These are phyloP conservation scores for Heterodera schachtii DNA, from an alignment of 1,140 invertebrate species.

Conservation along the genomic window DNA sequence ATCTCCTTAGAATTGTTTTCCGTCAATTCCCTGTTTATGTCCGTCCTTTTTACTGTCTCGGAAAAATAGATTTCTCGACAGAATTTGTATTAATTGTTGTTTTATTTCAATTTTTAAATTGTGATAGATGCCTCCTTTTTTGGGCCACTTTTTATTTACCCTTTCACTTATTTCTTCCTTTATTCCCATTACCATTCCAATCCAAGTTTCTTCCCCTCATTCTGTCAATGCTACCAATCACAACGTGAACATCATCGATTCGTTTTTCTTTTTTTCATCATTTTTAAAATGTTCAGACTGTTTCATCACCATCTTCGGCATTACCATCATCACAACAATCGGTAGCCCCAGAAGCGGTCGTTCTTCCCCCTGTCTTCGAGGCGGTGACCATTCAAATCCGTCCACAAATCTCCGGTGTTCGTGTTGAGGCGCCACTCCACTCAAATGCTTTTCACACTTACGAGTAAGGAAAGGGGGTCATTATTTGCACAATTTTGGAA, in stretches of 20 bases:
- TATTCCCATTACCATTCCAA: neutral
- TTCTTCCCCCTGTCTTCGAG: slow-evolving; percentile 31
- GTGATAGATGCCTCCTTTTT: too few species aligned
- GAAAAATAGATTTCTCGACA: too few species aligned
- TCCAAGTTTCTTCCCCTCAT: neutral
- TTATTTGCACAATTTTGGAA: too few species aligned
- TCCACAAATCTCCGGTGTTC: slow-evolving; percentile 57
- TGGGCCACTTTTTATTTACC: too few species aligned
- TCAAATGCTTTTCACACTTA: slow-evolving; percentile 55
- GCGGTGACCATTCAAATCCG: slow-evolving; percentile 57
- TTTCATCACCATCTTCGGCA: neutral
- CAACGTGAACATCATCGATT: neutral
- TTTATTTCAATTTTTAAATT: too few species aligned
- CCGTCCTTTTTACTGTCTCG: too few species aligned
- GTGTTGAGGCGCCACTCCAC: slow-evolving; percentile 50
- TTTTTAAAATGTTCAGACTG: neutral
- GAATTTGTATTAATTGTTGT: too few species aligned
- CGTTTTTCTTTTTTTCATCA: neutral
- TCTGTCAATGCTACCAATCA: neutral
- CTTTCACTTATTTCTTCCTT: neutral
- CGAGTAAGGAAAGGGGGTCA: slow-evolving; percentile 38
- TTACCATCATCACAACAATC: too few species aligned
- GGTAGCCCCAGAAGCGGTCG: neutral
- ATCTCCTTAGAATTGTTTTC: too few species aligned
- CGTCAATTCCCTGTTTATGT: too few species aligned